Conservation (phyloP, 2,888 invertebrate species). For the Melolontha melolontha region DNA sequence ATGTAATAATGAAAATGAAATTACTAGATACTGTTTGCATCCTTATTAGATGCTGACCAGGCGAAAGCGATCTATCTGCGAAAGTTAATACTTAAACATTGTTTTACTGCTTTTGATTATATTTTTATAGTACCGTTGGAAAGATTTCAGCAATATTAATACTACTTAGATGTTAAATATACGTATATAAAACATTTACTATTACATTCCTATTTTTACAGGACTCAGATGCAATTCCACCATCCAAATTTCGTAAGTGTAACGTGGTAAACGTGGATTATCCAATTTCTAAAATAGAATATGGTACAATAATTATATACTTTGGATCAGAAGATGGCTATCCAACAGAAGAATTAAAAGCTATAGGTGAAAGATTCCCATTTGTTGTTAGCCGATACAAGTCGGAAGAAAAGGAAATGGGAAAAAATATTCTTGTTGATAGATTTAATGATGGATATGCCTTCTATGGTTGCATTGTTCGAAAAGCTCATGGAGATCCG, state of each 20-base stretch:
- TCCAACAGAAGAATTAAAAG: constrained; percentile 53
- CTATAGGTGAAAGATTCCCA: constrained; percentile 56
- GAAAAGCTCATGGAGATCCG: constrained; percentile 45
- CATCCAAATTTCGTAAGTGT: constrained; percentile 47
- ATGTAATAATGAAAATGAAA: too few relatives aligned
- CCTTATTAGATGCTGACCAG: too few relatives aligned
- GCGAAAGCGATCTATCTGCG: too few relatives aligned
- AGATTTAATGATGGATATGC: constrained; percentile 47
- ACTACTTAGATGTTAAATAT: too few relatives aligned
- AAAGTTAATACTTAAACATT: too few relatives aligned
- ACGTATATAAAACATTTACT: too few relatives aligned
- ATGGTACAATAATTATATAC: constrained; percentile 58
- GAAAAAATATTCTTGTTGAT: constrained; percentile 53
- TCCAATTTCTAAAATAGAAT: constrained; percentile 55
- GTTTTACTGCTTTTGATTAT: too few relatives aligned
- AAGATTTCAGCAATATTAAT: too few relatives aligned
- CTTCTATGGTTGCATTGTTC: constrained; percentile 55
- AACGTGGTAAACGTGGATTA: constrained; percentile 50
- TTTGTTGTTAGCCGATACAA: constrained; percentile 54
- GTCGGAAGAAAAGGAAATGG: constrained; percentile 48
- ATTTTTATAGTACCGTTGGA: too few relatives aligned
- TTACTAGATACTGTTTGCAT: too few relatives aligned
- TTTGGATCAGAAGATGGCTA: constrained; percentile 57
- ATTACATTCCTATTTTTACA: not conserved
- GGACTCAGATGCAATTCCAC: constrained; percentile 20